Evolutionary conservation across 2,113 vertebrate species (phyloP), one percentile per base, ranked within the genome.

Genomic region (Circaetus cinerascens): DNA sequence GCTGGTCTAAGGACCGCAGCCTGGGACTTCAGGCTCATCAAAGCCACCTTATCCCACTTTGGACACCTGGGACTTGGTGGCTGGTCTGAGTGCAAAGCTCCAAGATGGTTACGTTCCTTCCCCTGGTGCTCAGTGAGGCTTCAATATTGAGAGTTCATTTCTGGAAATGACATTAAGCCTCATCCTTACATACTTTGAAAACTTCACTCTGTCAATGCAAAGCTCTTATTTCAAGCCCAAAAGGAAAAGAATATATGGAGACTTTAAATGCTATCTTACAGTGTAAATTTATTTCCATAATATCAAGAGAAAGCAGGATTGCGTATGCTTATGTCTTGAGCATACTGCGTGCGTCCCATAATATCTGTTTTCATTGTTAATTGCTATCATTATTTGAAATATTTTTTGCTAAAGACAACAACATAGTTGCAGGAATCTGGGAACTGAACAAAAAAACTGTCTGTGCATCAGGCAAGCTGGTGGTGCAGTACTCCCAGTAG

Each of bases 361-460:
- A 81, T 62, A 18, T 46, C 16, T 76, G 48, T 82, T 88, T 92
- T 93, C 60, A 50, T 32, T 79, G 26, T 60, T 93, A 92, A 95
- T 92, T 92, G 45, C 62, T 57, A 51, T 43, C 50, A 63, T 86
- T 79, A 90, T 73, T 83, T 78, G 64, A 92, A 88, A 83, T 68
- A 68, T 82, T 75, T 88, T 79, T 75, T 86, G 26, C 30, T 88
- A 73, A 79, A 75, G 82, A 95, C 46, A 94, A 87, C 34, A 86
- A 64, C 43, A 79, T 72, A 82, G 71, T 68, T 79, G 56, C 67
- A 73, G 62, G 36, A 92, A 88, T 83, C 53, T 79, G 53, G 55
- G 62, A 92, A 79, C 27, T 11, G 16, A 83, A 88, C 30, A 50
- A 71, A 66, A 95, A 88, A 56, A 56, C 34, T 73, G 9, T 50